Conservation (phyloP, 2,888 invertebrate genomes). For the Erynnis tages region DNA sequence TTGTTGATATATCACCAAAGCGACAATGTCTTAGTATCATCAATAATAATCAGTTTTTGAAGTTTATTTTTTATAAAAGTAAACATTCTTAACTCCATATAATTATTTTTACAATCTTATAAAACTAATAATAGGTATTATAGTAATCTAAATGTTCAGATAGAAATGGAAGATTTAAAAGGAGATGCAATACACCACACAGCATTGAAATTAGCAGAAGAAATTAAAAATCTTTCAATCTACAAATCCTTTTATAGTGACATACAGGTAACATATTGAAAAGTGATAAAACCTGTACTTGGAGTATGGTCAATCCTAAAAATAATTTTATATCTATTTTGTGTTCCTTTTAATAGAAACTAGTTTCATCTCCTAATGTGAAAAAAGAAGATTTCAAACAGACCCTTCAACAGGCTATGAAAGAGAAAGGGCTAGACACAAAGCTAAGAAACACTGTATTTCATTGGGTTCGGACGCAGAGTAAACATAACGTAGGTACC, state of each 20-base stretch:
- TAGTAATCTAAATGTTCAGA: conserved; percentile 27
- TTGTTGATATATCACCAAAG: conserved; percentile 47
- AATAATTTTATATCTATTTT: too few species aligned
- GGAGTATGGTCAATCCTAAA: too few species aligned
- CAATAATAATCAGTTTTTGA: conserved; percentile 10
- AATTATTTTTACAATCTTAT: neutral
- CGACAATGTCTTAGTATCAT: conserved; percentile 38
- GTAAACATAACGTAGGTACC: conserved; percentile 65
- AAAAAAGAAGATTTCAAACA: conserved; percentile 89
- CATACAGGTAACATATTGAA: conserved; percentile 84
- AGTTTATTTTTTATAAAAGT: conserved; percentile 12
- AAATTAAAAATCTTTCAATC: conserved; percentile 87
- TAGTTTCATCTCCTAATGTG: conserved; percentile 88
- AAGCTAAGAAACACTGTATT: conserved; percentile 92
- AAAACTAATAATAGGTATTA: neutral
- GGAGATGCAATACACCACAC: conserved; percentile 87
- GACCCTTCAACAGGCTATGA: conserved; percentile 88
- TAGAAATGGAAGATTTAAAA: conserved; percentile 76
- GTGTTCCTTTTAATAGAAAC: conserved; percentile 79
- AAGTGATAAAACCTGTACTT: too few species aligned
- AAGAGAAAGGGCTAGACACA: conserved; percentile 89
- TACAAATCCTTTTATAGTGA: conserved; percentile 90
- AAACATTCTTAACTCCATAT: neutral
- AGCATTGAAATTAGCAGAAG: conserved; percentile 89
- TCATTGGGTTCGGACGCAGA: conserved; percentile 86